phyloP scores from a whole-genome alignment of 2,113 vertebrate species.

The Astatoreochromis straeleni region DNA sequence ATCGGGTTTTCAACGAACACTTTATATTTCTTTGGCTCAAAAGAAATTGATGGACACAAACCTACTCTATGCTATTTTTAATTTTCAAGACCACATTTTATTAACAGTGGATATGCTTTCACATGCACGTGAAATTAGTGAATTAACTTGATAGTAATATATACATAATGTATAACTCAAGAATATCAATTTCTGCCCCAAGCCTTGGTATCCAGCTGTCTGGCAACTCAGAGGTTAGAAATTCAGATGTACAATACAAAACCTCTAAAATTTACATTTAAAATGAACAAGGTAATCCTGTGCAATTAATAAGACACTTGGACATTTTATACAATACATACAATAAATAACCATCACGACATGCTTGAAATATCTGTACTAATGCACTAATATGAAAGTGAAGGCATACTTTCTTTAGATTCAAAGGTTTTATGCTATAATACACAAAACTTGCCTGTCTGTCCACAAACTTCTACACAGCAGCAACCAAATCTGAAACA shows the following conservation, averaged over 20 bases:
- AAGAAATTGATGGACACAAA: background rate
- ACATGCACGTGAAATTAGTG: background rate
- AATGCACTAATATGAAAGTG: background rate
- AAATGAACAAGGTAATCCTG: background rate
- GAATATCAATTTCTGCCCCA: background rate
- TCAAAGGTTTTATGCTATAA: background rate
- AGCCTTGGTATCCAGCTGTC: background rate
- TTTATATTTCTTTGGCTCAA: background rate
- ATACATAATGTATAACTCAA: background rate
- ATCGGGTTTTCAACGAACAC: fast-evolving
- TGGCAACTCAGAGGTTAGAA: background rate
- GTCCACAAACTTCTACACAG: background rate
- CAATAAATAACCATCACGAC: background rate
- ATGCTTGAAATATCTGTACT: background rate
- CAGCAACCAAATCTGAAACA: background rate
- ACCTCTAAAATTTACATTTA: background rate
- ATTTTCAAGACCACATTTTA: background rate
- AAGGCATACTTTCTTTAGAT: background rate
- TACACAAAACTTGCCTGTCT: background rate
- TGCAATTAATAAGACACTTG: background rate
- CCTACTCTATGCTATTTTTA: background rate
- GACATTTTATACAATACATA: fast-evolving
- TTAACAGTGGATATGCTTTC: background rate
- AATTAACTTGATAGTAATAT: background rate
- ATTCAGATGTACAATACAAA: background rate